Evolutionary conservation across 1,140 invertebrate genomes (phyloP).

Genomic region (Aporrectodea caliginosa): DNA sequence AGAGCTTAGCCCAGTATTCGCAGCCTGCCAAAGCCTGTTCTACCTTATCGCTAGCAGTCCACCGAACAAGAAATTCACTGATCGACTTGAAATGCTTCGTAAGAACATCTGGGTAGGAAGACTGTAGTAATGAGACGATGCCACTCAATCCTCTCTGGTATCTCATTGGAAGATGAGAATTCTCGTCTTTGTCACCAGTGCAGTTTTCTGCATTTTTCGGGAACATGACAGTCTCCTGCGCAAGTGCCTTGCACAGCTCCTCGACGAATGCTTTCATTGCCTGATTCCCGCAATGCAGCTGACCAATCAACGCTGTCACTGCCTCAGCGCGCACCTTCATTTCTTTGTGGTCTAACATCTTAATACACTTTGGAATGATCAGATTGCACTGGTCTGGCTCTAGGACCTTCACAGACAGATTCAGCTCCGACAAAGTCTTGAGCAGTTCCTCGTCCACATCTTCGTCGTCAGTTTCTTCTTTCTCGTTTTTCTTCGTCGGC

Average conservation of each 20-base stretch:
- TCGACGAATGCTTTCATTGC: neutral
- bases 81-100: conserved; percentile 13
- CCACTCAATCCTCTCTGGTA: neutral
- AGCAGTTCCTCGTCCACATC: neutral
- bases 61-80: conserved; percentile 7
- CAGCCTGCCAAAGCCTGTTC: conserved; percentile 2
- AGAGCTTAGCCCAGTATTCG: conserved; percentile 26
- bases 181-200: neutral
- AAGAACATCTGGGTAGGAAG: conserved; percentile 8
- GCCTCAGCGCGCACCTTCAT: neutral
- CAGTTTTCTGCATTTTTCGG: neutral
- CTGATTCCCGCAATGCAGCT: neutral
- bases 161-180: neutral
- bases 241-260: neutral
- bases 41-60: neutral
- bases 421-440: neutral
- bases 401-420: neutral
- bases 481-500: too few relatives aligned
- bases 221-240: neutral
- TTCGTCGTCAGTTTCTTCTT: too few relatives aligned
- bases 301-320: neutral
- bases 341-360: neutral
- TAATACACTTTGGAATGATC: neutral
- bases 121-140: conserved; percentile 11
- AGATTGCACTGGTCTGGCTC: neutral